These are phyloP conservation scores for Taurulus bubalis DNA, from an alignment of 2,113 vertebrate species.

Conservation along the genomic window DNA sequence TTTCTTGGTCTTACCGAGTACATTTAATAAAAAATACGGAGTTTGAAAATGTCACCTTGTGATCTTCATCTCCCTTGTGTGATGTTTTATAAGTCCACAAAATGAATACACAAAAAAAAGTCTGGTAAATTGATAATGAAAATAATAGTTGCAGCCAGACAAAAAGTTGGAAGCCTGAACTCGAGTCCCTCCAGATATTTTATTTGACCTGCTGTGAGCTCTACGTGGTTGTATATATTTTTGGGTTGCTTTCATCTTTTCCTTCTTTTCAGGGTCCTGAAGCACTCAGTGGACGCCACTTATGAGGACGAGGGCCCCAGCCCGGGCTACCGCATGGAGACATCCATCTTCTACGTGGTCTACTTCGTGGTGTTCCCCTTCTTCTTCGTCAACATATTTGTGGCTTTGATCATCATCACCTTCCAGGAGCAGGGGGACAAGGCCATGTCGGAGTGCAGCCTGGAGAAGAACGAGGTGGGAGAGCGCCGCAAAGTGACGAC, in stretches of 20 bases:
- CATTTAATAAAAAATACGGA: not conserved
- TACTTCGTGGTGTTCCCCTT: constrained; percentile 99
- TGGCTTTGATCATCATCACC: constrained; percentile 99
- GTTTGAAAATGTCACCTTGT: not conserved
- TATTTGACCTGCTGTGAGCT: not conserved
- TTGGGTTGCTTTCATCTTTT: not conserved
- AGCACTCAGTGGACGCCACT: constrained; percentile 97
- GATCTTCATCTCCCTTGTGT: not conserved
- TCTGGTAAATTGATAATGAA: not conserved
- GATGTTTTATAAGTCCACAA: not conserved
- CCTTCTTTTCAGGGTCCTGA: constrained; percentile 89
- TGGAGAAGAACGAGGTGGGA: constrained; percentile 98
- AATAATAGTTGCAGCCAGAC: not conserved
- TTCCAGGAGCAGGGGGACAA: constrained; percentile 99
- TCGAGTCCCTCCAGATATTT: not conserved
- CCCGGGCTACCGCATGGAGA: constrained; percentile 97
- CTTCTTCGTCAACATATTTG: constrained; percentile 99
- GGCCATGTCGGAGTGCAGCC: constrained; percentile 98
- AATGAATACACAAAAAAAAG: not conserved
- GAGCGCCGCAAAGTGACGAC: not conserved
- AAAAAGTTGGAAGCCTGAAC: not conserved
- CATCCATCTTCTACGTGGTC: constrained; percentile 99
- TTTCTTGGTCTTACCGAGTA: not conserved
- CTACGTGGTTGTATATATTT: not conserved
- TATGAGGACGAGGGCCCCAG: constrained; percentile 98